Conservation (phyloP, 1,140 invertebrate species). For the Dendroctonus ponderosae region DNA sequence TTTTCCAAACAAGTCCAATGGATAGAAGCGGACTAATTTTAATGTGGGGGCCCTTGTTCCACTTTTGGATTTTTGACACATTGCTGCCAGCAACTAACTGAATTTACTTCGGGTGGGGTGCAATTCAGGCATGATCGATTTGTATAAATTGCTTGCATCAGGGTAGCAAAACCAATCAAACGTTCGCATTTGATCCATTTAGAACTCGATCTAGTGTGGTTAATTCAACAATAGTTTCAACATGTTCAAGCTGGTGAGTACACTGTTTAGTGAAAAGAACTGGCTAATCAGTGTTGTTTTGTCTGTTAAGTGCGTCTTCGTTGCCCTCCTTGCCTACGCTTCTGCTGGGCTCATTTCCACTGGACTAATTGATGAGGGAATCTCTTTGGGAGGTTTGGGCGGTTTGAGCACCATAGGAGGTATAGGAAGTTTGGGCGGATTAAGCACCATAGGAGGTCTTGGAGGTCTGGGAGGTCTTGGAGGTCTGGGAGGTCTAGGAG, state of each 20-base stretch:
- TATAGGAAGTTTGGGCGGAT: background rate
- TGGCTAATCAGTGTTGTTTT: background rate
- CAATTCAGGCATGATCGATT: slow-evolving; percentile 1
- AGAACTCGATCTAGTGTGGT: background rate
- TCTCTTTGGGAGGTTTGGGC: slow-evolving; percentile 4
- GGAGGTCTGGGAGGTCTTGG: background rate
- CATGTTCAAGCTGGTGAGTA: slow-evolving; percentile 32
- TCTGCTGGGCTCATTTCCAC: slow-evolving; percentile 25
- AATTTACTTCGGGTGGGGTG: slow-evolving; percentile 7
- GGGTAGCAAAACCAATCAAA: slow-evolving; percentile 5
- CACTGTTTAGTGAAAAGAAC: background rate
- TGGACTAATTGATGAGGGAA: slow-evolving; percentile 5
- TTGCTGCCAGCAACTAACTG: slow-evolving; percentile 2
- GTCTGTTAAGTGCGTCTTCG: slow-evolving; percentile 23
- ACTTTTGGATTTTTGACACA: slow-evolving; percentile 22
- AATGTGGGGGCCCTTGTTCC: slow-evolving; percentile 23
- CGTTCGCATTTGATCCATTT: background rate
- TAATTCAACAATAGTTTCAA: slow-evolving; percentile 7
- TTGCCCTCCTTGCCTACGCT: slow-evolving; percentile 21
- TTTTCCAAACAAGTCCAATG: too few species aligned
- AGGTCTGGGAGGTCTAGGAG: slow-evolving; percentile 1
- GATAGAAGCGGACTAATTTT: too few species aligned
- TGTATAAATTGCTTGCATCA: slow-evolving; percentile 14
- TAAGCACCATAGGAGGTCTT: background rate
- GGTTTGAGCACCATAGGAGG: background rate